Percentiles rank a stretch among this genome's conserved stretches.
phyloP scores from a whole-genome alignment of 2,888 invertebrate genomes.

The Holacanthella duospinosa region DNA sequence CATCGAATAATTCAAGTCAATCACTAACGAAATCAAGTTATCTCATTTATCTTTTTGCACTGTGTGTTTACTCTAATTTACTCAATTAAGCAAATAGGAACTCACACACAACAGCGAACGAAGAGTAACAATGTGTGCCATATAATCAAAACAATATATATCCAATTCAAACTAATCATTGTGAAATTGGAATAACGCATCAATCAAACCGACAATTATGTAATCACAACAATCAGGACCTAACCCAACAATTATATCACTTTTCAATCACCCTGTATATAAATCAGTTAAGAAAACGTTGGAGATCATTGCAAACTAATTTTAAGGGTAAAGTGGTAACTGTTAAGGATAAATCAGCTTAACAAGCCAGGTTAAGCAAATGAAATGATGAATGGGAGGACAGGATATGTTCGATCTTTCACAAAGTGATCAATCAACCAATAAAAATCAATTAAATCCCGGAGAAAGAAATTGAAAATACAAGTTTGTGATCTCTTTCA shows the following conservation, averaged over 20 bases:
- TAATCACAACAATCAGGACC: neutral
- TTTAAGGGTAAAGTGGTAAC: neutral
- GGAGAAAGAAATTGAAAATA: neutral
- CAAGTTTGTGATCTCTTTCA: neutral
- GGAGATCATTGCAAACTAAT: neutral
- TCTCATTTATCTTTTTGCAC: neutral
- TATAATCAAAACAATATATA: neutral
- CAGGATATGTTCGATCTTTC: no score
- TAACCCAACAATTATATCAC: neutral
- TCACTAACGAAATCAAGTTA: neutral
- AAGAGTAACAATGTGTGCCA: constrained; percentile 3
- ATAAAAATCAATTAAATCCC: no score
- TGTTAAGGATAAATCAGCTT: neutral
- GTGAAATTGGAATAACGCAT: neutral
- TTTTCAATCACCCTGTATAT: neutral
- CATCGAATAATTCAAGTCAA: neutral
- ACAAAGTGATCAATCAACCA: no score
- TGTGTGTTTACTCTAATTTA: neutral
- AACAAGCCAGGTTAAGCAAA: no score
- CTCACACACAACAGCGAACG: no score
- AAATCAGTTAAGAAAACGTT: neutral
- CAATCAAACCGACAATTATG: constrained; percentile 1
- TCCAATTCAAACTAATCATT: neutral
- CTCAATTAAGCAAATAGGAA: neutral
- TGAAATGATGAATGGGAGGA: no score